Percentiles rank a stretch among this genome's conserved stretches.
Evolutionary conservation across 1,140 invertebrate genomes (phyloP).

Genomic region (Heliconius hermathena): DNA sequence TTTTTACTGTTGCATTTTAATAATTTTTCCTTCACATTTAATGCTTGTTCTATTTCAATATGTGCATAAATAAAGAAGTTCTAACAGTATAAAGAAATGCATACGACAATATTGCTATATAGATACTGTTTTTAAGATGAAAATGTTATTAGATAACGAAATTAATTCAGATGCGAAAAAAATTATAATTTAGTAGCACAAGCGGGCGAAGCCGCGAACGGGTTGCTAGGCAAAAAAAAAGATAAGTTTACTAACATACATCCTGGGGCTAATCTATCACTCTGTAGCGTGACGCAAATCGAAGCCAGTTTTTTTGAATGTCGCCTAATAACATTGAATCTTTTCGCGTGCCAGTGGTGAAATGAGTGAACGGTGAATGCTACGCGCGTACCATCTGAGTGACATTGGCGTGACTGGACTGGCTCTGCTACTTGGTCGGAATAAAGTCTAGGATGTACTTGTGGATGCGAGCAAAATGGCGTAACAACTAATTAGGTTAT

Average conservation of each 20-base stretch:
- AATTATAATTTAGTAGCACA: too few species aligned
- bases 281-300: not conserved
- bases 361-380: slow-evolving; percentile 55
- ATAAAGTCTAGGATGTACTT: slow-evolving; percentile 41
- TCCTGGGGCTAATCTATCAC: not conserved
- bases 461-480: not conserved
- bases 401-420: slow-evolving; percentile 60
- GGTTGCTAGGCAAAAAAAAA: not conserved
- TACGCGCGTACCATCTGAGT: slow-evolving; percentile 45
- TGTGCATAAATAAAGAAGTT: too few species aligned
- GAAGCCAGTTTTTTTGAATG: slow-evolving; percentile 33
- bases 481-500: not conserved
- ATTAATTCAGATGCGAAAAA: too few species aligned
- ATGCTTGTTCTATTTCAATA: too few species aligned
- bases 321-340: slow-evolving; percentile 49
- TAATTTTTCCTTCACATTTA: too few species aligned
- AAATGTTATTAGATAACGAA: too few species aligned
- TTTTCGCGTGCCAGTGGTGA: slow-evolving; percentile 55
- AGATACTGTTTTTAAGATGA: too few species aligned
- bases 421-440: slow-evolving; percentile 32
- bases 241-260: not conserved
- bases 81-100: too few species aligned
- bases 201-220: too few species aligned
- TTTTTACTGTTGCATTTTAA: too few species aligned
- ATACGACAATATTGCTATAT: too few species aligned